A percentile compares a stretch with the other conserved stretches of the same genome.
Evolutionary conservation across 2,888 invertebrate genomes (phyloP).

Genomic region (Lutraria lutraria): DNA sequence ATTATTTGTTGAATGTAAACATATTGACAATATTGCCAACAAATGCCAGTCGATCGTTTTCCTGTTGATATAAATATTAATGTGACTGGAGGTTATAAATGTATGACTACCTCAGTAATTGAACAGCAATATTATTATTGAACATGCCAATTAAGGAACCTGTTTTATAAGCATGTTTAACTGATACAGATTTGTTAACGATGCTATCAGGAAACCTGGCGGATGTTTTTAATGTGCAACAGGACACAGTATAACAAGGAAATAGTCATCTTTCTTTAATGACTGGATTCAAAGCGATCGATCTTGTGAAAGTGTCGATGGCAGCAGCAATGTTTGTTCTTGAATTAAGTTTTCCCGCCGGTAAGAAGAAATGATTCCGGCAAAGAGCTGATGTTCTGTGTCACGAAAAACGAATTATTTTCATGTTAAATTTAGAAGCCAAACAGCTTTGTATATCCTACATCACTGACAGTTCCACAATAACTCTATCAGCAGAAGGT

Average conservation of each 20-base stretch:
- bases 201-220: background rate
- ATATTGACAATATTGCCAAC: background rate
- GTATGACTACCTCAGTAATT: background rate
- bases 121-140: background rate
- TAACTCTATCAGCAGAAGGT: too few species aligned
- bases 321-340: too few species aligned
- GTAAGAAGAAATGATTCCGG: too few species aligned
- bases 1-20: background rate
- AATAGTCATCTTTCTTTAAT: too few species aligned
- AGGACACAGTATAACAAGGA: background rate
- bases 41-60: background rate
- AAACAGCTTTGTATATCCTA: too few species aligned
- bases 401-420: too few species aligned
- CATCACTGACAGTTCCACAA: too few species aligned
- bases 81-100: background rate
- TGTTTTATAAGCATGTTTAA: background rate
- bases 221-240: background rate
- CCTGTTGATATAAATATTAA: constrained; percentile 3
- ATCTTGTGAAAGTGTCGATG: too few species aligned
- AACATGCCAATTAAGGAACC: background rate
- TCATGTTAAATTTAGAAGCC: too few species aligned
- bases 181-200: background rate
- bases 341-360: too few species aligned
- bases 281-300: too few species aligned
- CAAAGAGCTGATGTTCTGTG: too few species aligned